Evolutionary conservation across 2,888 invertebrate species (phyloP).

Genomic region (Euplagia quadripunctaria): DNA sequence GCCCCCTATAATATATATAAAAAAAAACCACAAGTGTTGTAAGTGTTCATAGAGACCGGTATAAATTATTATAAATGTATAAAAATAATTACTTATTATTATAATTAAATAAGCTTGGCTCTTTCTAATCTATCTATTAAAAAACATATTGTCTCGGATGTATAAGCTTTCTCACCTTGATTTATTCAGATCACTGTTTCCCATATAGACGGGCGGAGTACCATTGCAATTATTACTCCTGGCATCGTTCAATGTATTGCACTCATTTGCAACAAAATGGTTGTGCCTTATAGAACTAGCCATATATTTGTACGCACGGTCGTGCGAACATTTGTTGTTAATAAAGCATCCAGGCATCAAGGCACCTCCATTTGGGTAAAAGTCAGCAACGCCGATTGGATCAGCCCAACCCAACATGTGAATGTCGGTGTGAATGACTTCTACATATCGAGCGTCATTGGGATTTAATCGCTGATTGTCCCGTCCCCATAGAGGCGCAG

Average conservation of each 20-base stretch:
- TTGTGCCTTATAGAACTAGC: conserved; percentile 66
- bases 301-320: conserved; percentile 67
- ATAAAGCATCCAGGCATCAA: conserved; percentile 72
- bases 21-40: no score
- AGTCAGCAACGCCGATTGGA: conserved; percentile 72
- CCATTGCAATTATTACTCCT: background rate
- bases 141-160: background rate
- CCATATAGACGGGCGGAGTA: background rate
- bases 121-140: background rate
- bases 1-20: no score
- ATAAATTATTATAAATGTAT: background rate
- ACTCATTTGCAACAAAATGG: conserved; percentile 66
- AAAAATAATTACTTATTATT: background rate
- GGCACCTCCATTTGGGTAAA: conserved; percentile 73
- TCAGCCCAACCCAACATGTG: conserved; percentile 61
- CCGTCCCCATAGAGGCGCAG: conserved; percentile 71
- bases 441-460: conserved; percentile 74
- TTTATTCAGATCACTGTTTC: background rate
- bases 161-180: background rate
- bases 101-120: background rate
- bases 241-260: conserved; percentile 31
- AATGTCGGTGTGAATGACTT: conserved; percentile 78
- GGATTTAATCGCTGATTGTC: conserved; percentile 58
- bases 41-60: no score
- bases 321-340: conserved; percentile 68